Base-by-base conservation (phyloP, 2,888 invertebrate species). In the Quadriops clusia region DNA sequence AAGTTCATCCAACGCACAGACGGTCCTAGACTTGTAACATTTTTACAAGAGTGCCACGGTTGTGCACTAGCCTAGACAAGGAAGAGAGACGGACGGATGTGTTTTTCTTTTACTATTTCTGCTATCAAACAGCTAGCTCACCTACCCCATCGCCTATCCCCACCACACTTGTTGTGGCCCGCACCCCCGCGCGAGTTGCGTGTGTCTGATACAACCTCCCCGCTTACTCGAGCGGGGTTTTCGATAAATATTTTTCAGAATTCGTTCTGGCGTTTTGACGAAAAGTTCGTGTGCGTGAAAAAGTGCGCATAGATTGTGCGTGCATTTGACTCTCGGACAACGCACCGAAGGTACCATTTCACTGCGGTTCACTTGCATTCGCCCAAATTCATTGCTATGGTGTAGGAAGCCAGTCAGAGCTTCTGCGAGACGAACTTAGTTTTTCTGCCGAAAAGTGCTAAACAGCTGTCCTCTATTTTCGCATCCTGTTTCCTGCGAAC, bases 171-270 rank as follows among this genome's bases (percentile, higher is more conserved):
- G 27, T 13, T 17, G 33, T 28, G 17, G 31, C 47, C 50, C 46
- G 46, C 54, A 50, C 49, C 48, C 50, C 51, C 51, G 48, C 54
- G 51, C n/a, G n/a, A 48, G 53, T 53, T 50, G 53, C 55, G 54
- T 53, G 53, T 50, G 50, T 44, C 33, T 41, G 42, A 43, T 37
- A 39, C 37, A 37, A 38, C 43, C 41, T 35, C 41, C 58, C 56
- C 56, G 56, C 53, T 49, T 53, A 52, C 51, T 45, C 28, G 41
- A 44, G 51, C 44, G 45, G 51, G 50, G 49, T 48, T 49, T 35
- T 52, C 52, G 52, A 50, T 52, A 53, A 56, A 50, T 50, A 53
- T 56, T 58, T 58, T 58, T 56, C 56, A 55, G 57, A 58, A 58
- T 54, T 54, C 51, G 54, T 52, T 53, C 50, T 52, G 53, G 51